Conservation (phyloP, 1,140 invertebrate species). For the Eurosta solidaginis region DNA sequence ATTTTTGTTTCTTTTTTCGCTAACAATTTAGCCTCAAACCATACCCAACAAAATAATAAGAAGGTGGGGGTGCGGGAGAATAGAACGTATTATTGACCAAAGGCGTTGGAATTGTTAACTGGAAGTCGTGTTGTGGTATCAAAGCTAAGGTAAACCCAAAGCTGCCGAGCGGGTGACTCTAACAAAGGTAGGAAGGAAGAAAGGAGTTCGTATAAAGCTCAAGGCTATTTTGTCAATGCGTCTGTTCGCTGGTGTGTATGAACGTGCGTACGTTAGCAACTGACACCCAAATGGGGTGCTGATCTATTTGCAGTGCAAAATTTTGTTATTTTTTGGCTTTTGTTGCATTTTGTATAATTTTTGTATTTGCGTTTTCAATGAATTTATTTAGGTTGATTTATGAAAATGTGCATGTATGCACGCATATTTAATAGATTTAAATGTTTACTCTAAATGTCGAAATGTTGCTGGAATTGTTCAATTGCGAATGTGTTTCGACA, state of each 20-base stretch:
- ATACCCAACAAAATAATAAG: background rate
- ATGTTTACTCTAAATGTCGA: conserved; percentile 3
- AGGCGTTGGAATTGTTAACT: background rate
- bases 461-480: background rate
- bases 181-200: background rate
- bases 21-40: conserved; percentile 13
- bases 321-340: background rate
- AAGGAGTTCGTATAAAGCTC: background rate
- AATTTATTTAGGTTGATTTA: no score
- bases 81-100: conserved; percentile 5
- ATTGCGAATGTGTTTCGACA: background rate
- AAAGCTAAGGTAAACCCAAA: background rate
- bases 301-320: background rate
- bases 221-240: conserved; percentile 4
- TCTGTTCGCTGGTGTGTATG: background rate
- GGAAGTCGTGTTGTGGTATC: background rate
- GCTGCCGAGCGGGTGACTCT: no score
- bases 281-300: background rate
- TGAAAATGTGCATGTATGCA: no score
- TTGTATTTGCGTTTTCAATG: conserved; percentile 3
- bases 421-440: no score
- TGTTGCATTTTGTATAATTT: conserved; percentile 8
- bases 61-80: background rate
- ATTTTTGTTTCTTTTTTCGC: no score
- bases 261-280: background rate